Evolutionary conservation across 53 echinoderm and acorn worm species (phyloP).

Genomic region (Holothuria scabra): DNA sequence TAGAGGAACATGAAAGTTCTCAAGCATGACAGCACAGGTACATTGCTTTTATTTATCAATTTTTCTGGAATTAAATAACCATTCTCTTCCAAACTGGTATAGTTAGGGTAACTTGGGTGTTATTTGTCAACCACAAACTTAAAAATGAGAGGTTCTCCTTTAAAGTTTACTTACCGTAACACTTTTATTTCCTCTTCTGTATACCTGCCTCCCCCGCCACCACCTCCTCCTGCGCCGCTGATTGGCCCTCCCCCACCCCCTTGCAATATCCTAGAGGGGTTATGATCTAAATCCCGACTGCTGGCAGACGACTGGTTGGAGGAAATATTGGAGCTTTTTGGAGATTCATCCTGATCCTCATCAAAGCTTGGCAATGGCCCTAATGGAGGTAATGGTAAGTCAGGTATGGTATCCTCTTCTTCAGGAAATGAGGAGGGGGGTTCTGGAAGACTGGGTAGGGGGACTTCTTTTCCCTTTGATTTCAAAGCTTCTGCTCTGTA

Average conservation of each 20-base stretch:
- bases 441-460: conserved; percentile 72
- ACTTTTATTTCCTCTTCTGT: conserved; percentile 88
- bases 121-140: too few relatives aligned
- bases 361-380: conserved; percentile 17
- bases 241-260: conserved; percentile 67
- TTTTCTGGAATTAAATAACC: too few relatives aligned
- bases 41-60: too few relatives aligned
- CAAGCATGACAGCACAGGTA: too few relatives aligned
- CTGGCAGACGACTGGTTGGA: conserved; percentile 21
- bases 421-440: conserved; percentile 56
- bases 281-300: conserved; percentile 31
- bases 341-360: conserved; percentile 1
- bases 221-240: conserved; percentile 57
- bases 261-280: conserved; percentile 46
- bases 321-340: conserved; percentile 3
- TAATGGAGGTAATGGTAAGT: conserved; percentile 4
- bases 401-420: conserved; percentile 9
- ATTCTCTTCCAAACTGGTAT: too few relatives aligned
- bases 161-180: conserved; percentile 68
- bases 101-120: too few relatives aligned
- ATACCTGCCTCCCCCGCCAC: conserved; percentile 79
- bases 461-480: not conserved
- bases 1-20: too few relatives aligned
- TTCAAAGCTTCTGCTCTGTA: conserved; percentile 54
- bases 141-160: too few relatives aligned